Percentiles rank a stretch among this genome's conserved stretches.
These are phyloP conservation scores for Melanostoma mellinum DNA, from an alignment of 2,888 invertebrate genomes.

Conservation along the genomic window DNA sequence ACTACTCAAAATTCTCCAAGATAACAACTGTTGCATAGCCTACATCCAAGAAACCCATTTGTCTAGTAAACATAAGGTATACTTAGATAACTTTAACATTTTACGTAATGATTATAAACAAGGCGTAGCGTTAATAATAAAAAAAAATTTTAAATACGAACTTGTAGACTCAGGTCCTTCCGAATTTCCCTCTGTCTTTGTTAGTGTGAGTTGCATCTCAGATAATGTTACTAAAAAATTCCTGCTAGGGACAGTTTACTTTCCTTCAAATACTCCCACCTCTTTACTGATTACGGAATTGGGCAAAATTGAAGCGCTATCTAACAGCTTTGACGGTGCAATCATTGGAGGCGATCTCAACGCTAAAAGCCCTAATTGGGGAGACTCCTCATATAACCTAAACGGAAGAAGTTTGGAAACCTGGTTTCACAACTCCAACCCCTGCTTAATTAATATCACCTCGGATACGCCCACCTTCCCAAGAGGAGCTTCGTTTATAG, in stretches of 20 bases:
- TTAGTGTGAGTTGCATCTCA: background rate
- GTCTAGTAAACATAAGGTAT: background rate
- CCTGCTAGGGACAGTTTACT: background rate
- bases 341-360: too few relatives aligned
- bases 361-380: too few relatives aligned
- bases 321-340: too few relatives aligned
- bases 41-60: conserved; percentile 31
- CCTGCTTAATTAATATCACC: too few relatives aligned
- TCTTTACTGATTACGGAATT: too few relatives aligned
- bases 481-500: too few relatives aligned
- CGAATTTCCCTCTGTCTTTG: background rate
- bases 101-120: background rate
- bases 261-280: too few relatives aligned
- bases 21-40: conserved; percentile 2
- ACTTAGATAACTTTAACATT: background rate
- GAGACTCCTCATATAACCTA: too few relatives aligned
- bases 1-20: conserved; percentile 4
- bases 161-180: background rate
- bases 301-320: too few relatives aligned
- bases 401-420: too few relatives aligned
- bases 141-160: conserved; percentile 16
- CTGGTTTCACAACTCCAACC: too few relatives aligned
- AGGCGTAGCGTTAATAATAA: background rate
- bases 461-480: too few relatives aligned
- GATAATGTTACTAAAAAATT: background rate